Percentiles rank a stretch among this genome's conserved stretches.
These are phyloP conservation scores for Cheilinus undulatus DNA, from an alignment of 2,113 vertebrate species.

Conservation along the genomic window DNA sequence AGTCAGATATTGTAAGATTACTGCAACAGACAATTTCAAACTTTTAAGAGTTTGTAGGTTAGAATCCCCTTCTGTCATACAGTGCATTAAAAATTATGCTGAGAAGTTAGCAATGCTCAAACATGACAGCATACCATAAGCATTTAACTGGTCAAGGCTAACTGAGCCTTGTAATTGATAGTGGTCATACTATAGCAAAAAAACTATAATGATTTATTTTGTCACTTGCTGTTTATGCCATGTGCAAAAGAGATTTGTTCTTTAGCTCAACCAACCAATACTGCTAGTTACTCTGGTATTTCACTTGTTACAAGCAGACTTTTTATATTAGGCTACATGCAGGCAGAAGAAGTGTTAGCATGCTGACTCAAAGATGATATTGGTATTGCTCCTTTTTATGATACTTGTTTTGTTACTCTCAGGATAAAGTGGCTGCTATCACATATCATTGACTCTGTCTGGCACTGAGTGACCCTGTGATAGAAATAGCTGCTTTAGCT, in stretches of 20 bases:
- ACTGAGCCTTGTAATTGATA: not conserved
- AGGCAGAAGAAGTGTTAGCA: not conserved
- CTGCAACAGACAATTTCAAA: too few relatives aligned
- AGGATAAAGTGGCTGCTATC: constrained; percentile 52
- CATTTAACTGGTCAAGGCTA: not conserved
- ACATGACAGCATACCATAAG: too few relatives aligned
- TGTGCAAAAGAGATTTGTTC: not conserved
- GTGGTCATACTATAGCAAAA: not conserved
- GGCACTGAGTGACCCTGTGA: constrained; percentile 58
- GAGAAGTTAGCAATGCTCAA: too few relatives aligned
- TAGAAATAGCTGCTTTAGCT: constrained; percentile 67
- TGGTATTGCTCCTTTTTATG: constrained; percentile 5
- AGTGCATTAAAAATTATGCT: too few relatives aligned
- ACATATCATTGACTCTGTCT: constrained; percentile 46
- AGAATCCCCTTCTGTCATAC: too few relatives aligned
- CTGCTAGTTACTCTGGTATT: constrained; percentile 4
- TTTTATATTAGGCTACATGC: not conserved
- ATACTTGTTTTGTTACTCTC: constrained; percentile 23
- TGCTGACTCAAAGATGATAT: not conserved
- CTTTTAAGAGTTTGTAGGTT: too few relatives aligned
- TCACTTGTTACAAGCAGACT: not conserved
- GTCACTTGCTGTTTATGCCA: not conserved
- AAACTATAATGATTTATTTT: too few relatives aligned
- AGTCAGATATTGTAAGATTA: too few relatives aligned
- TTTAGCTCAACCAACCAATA: not conserved